phyloP scores from a whole-genome alignment of 2,888 invertebrate species.

The Fragum fragum region DNA sequence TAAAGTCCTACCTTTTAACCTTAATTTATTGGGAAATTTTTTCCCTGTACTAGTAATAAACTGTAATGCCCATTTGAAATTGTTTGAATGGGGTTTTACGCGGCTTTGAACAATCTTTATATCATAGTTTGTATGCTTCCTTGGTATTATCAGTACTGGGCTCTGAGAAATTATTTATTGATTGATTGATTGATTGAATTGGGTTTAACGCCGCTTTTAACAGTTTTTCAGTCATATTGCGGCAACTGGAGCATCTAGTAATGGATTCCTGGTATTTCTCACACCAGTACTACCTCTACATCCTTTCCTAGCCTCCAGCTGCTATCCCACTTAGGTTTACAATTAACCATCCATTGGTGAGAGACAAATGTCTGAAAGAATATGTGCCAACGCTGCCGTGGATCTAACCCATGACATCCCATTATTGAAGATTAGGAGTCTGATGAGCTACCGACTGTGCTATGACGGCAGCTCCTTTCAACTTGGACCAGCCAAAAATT shows the following conservation, averaged over 20 bases:
- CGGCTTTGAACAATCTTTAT: too few species aligned
- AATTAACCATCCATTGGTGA: background rate
- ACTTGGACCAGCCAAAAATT: too few species aligned
- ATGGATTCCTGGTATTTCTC: background rate
- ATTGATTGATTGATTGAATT: too few species aligned
- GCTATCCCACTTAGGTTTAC: background rate
- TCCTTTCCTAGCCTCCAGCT: background rate
- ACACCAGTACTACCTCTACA: background rate
- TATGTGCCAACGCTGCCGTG: background rate
- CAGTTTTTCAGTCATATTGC: background rate
- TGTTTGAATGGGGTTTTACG: too few species aligned
- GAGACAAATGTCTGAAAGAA: background rate
- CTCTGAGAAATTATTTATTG: too few species aligned
- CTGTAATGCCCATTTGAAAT: too few species aligned
- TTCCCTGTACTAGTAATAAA: too few species aligned
- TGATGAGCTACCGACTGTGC: background rate
- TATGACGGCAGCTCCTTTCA: background rate
- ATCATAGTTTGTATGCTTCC: too few species aligned
- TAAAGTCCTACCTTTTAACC: too few species aligned
- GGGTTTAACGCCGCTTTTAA: background rate
- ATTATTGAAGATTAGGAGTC: background rate
- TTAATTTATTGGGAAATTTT: too few species aligned
- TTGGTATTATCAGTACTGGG: too few species aligned
- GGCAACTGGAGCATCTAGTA: background rate
- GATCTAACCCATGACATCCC: background rate